phyloP scores from a whole-genome alignment of 2,888 invertebrate genomes.

The Cotesia congregata region DNA sequence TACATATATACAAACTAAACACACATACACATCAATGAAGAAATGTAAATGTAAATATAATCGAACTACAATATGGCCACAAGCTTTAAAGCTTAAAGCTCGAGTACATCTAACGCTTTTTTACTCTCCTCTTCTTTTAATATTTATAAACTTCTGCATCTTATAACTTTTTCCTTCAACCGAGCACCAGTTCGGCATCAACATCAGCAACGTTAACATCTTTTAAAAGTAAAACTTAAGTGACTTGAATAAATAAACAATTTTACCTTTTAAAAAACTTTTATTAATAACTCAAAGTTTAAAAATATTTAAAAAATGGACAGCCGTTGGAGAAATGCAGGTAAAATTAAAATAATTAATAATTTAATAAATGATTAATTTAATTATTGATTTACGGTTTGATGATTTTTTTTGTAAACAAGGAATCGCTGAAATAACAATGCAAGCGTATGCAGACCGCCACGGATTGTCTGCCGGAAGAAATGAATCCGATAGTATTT shows the following conservation, averaged over 20 bases:
- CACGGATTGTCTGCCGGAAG: conserved; percentile 43
- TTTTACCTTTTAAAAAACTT: background rate
- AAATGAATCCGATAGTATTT: conserved; percentile 31
- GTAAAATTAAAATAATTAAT: conserved; percentile 28
- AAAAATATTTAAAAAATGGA: conserved; percentile 38
- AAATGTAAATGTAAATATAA: background rate
- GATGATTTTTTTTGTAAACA: background rate
- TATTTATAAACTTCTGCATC: background rate
- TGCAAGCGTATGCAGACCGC: conserved; percentile 54
- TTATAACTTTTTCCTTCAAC: background rate
- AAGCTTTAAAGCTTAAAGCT: background rate
- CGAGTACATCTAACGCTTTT: background rate
- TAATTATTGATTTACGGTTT: background rate
- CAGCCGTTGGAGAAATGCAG: conserved; percentile 48
- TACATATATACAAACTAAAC: background rate
- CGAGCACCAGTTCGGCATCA: background rate
- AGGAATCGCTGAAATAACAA: conserved; percentile 56
- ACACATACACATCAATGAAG: background rate
- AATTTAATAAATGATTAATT: background rate
- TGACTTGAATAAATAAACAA: background rate
- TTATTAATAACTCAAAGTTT: background rate
- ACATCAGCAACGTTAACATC: background rate
- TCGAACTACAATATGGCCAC: background rate
- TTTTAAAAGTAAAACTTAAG: too few species aligned
- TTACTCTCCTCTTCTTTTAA: background rate